Conservation (phyloP, 2,113 vertebrate species). For the Melospiza georgiana region DNA sequence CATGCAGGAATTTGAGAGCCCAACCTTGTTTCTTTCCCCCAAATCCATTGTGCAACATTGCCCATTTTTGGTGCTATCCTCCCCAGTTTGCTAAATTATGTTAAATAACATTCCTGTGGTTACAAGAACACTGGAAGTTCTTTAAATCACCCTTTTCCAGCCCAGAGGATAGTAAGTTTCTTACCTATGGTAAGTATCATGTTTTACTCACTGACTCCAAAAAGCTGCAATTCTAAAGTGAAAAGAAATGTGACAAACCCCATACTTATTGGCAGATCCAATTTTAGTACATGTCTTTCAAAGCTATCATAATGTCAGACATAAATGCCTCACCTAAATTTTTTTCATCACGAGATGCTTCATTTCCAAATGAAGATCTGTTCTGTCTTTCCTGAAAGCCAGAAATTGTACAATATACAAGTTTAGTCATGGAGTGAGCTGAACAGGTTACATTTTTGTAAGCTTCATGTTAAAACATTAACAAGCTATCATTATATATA, state of each 20-base stretch:
- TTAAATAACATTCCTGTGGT: neutral
- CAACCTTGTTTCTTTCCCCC: fast-evolving
- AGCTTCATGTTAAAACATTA: neutral
- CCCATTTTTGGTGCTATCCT: neutral
- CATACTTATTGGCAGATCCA: fast-evolving
- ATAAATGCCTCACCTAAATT: neutral
- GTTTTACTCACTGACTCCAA: neutral
- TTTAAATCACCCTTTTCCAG: neutral
- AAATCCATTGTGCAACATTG: neutral
- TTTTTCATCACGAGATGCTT: neutral
- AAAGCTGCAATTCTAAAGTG: neutral
- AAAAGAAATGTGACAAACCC: neutral
- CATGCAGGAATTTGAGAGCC: neutral
- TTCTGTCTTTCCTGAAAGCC: neutral
- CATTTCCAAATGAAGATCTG: neutral
- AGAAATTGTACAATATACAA: neutral
- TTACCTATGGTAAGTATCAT: neutral
- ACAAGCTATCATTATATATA: neutral
- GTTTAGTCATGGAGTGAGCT: neutral
- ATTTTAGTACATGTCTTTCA: neutral
- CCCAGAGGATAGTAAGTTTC: neutral
- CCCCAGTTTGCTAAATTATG: neutral
- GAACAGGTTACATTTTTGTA: neutral
- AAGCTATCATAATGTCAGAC: neutral
- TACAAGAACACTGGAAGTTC: neutral